Evolutionary conservation across 2,888 invertebrate species (phyloP), one percentile per base, ranked within the genome.

Genomic region (Myathropa florea): DNA sequence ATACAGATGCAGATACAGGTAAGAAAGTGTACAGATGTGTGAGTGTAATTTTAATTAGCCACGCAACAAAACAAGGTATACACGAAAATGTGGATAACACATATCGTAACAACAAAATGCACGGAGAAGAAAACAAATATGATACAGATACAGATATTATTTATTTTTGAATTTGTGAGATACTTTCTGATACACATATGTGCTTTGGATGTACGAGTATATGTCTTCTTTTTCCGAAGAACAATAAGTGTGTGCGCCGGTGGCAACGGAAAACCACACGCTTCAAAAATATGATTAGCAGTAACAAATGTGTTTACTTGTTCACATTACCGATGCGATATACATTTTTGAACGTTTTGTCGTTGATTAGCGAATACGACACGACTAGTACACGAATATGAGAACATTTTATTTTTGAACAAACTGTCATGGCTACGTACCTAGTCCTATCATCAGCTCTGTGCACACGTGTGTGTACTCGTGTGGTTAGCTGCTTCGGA

Each of bases 281-380:
- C 39, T 36, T 75, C 57, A 53, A 59, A 75, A 65, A 65, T 59
- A 59, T 75, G 73, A 75, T 75, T 65, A 75, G 55, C 73, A 73
- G 55, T 64, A 64, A 73, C 57, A 75, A 76, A 55, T 67, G 39
- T 67, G 65, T 65, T 65, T 36, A 30, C 65, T 67, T 60, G 39
- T 28, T 67, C 65, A 30, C 59, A 67, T 67, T 67, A 76, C 46
- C 46, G 36, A 59, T 60, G 46, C 14, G 76, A 60, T 76, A 59
- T 57, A 53, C 3, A 18, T 60, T 67, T 75, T 55, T 53, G 21
- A 46, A 28, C 21, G 28, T 57, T 68, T 61, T 61, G 26, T 36
- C 59, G 59, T 60, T 76, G 28, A 59, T 76, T 76, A 75, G 36
- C 53, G 39, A 39, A 65, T 28, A 59, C 75, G 39, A 75, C 33